phyloP scores from a whole-genome alignment of 2,797 vertebrate genomes.

The Pogoniulus pusillus region DNA sequence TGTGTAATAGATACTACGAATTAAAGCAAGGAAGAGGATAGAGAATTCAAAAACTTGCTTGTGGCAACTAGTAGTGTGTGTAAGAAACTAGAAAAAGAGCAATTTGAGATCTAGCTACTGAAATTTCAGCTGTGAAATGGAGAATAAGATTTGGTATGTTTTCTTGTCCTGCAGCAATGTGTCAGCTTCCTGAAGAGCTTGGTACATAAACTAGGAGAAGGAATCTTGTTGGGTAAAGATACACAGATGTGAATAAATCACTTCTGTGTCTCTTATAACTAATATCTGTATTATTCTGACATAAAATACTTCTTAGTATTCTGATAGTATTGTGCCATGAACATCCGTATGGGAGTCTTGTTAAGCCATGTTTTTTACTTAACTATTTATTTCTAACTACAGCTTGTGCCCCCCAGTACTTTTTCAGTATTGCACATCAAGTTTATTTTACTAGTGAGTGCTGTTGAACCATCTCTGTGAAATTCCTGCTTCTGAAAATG shows the following conservation, averaged over 20 bases:
- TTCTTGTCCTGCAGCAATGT: not conserved
- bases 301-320: not conserved
- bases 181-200: not conserved
- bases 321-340: not conserved
- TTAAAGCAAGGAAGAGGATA: not conserved
- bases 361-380: not conserved
- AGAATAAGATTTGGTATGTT: not conserved
- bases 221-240: not conserved
- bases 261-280: not conserved
- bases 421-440: not conserved
- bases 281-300: not conserved
- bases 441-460: not conserved
- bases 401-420: not conserved
- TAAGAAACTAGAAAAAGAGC: not conserved
- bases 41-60: not conserved
- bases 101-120: not conserved
- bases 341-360: not conserved
- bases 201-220: not conserved
- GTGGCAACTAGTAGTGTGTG: not conserved
- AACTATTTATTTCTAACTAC: not conserved
- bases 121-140: not conserved
- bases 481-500: not conserved
- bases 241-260: not conserved
- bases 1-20: not conserved
- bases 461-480: not conserved